Base-by-base conservation (phyloP, 2,888 invertebrate species). In the Xiphydria camelus region DNA sequence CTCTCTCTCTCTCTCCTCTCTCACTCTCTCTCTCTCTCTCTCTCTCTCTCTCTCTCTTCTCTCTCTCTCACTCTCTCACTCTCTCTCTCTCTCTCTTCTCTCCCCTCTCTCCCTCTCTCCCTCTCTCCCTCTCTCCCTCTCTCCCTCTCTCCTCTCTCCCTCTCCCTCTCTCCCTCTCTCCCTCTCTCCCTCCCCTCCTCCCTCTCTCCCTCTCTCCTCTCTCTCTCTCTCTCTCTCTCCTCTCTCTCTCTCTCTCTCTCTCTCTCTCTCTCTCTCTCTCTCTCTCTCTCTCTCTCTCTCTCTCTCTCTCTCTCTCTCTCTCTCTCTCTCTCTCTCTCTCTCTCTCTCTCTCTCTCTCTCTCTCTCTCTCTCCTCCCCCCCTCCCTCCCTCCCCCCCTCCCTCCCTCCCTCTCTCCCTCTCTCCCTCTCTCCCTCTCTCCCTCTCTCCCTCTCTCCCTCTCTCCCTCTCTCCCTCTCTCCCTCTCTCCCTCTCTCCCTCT, bases 191-290 rank as follows among this genome's bases (percentile, higher is more conserved):
- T 19, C 14, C 15, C 20, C 25, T 18, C 29, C 9, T 23, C 23
- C 26, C 15, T 25, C 19, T 32, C 26, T 10, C 22, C 17, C 10
- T 32, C 34, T 10, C 38, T 35, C 17, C 12, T 36, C 29, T 29
- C 25, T 20, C n/a, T 19, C 22, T 26, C n/a, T 17, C 15, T 19
- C 18, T n/a, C 3, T 10, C 20, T 33, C 22, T 18, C 4, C 36
- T 20, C 22, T 10, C 12, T 10, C 36, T 21, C 17, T 17, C 9
- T 2, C 23, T 14, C 9, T 37, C 17, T 37, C 15, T 36, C 25
- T 23, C 37, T 23, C 15, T 22, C 37, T 29, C 12, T 29, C 29
- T 41, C 44, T 32, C 42, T 51, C 51, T 53, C 55, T 50, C 51
- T 54, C 23, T 17, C 26, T n/a, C 21, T 19, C 18, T 32, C 19